Conservation (phyloP, 2,797 vertebrate genomes). For the Trematomus bernacchii region DNA sequence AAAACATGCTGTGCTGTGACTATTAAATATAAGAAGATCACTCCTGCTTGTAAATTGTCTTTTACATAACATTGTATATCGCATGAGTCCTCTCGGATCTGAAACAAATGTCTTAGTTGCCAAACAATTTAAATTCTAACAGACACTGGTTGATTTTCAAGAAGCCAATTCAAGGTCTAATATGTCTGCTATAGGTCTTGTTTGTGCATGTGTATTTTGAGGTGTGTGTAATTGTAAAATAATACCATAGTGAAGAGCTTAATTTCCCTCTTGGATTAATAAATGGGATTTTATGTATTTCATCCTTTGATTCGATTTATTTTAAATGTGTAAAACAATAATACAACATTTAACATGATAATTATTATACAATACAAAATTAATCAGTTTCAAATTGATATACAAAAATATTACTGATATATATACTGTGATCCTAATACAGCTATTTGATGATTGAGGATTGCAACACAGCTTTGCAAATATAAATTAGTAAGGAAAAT, state of each 20-base stretch:
- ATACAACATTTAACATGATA: no score
- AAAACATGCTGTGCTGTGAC: neutral
- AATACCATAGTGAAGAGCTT: no score
- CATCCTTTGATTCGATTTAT: no score
- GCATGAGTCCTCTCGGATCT: neutral
- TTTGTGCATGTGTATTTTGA: no score
- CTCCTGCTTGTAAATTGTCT: slow-evolving; percentile 1
- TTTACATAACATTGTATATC: neutral
- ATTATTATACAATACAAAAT: no score
- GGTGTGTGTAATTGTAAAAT: no score
- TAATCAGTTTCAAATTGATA: no score
- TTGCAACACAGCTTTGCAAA: neutral
- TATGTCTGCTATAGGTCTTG: neutral
- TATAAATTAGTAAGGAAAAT: neutral
- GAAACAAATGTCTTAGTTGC: neutral
- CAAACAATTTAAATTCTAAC: slow-evolving; percentile 8
- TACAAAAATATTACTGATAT: no score
- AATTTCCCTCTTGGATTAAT: no score
- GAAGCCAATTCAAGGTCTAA: slow-evolving; percentile 10
- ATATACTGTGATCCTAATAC: neutral
- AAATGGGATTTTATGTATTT: no score
- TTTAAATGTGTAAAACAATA: no score
- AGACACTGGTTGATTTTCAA: neutral
- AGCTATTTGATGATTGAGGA: neutral
- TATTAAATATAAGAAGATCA: neutral